A percentile compares a stretch with the other conserved stretches of the same genome.
Conservation (phyloP, 2,888 invertebrate species). For the Heliconius ethilla region DNA sequence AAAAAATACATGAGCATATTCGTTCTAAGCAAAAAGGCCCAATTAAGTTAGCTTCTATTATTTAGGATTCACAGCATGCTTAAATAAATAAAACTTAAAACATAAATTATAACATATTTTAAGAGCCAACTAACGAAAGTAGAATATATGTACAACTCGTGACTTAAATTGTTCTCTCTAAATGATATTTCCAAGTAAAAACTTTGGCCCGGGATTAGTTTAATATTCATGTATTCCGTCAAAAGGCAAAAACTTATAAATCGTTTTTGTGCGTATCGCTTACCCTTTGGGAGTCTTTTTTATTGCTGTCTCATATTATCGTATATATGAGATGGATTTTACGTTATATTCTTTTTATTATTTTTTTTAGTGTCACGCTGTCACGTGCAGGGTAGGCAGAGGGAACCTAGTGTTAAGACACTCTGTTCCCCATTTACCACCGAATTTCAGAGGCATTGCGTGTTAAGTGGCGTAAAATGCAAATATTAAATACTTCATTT, state of each 20-base stretch:
- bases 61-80: not conserved
- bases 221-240: slow-evolving; percentile 48
- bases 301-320: slow-evolving; percentile 34
- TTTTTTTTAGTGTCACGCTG: not conserved
- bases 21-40: too few species aligned
- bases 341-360: not conserved
- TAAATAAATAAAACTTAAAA: slow-evolving; percentile 11
- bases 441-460: too few species aligned
- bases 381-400: not conserved
- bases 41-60: not conserved
- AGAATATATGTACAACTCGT: slow-evolving; percentile 8
- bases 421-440: too few species aligned
- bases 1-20: too few species aligned
- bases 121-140: not conserved
- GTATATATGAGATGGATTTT: slow-evolving; percentile 45
- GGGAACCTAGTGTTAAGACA: too few species aligned
- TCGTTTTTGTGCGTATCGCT: slow-evolving; percentile 63
- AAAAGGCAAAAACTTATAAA: slow-evolving; percentile 66
- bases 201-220: slow-evolving; percentile 25
- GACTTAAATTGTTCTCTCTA: slow-evolving; percentile 16
- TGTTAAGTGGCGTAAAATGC: too few species aligned
- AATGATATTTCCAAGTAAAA: slow-evolving; percentile 22
- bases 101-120: not conserved
- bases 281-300: slow-evolving; percentile 55
- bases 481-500: too few species aligned